These are phyloP conservation scores for Kryptopterus vitreolus DNA, from an alignment of 2,797 vertebrate genomes.

Conservation along the genomic window DNA sequence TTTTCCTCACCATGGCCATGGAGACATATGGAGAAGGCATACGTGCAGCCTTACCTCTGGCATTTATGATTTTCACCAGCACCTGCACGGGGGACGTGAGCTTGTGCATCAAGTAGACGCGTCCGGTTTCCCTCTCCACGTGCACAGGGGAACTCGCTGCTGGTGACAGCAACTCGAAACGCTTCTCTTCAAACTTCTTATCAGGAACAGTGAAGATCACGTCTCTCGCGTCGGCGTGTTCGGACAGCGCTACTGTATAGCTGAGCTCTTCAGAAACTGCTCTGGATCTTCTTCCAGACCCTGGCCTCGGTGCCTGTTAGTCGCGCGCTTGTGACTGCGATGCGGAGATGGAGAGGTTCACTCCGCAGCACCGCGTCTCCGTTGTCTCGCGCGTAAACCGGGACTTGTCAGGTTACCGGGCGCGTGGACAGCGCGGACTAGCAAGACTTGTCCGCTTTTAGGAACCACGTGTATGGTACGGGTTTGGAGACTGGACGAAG, in stretches of 20 bases:
- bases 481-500: constrained; percentile 67
- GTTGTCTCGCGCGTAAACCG: constrained; percentile 65
- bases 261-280: constrained; percentile 67
- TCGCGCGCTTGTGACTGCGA: constrained; percentile 51
- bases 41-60: constrained; percentile 66
- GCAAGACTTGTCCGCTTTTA: constrained; percentile 71
- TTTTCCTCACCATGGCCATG: neutral
- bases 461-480: constrained; percentile 73
- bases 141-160: constrained; percentile 68
- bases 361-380: constrained; percentile 63
- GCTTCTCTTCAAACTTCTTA: constrained; percentile 70
- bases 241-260: constrained; percentile 76
- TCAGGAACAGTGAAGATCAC: constrained; percentile 83
- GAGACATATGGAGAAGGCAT: neutral
- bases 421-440: constrained; percentile 70
- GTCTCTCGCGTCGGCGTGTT: constrained; percentile 74
- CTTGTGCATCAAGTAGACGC: constrained; percentile 71
- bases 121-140: constrained; percentile 79
- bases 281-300: constrained; percentile 59
- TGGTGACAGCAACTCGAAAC: constrained; percentile 77
- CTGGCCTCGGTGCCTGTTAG: neutral
- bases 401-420: constrained; percentile 60
- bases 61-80: constrained; percentile 73
- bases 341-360: constrained; percentile 64
- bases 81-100: constrained; percentile 67